These are phyloP conservation scores for Pteropus rufus DNA, from an alignment of 2,797 vertebrate genomes.

Conservation along the genomic window DNA sequence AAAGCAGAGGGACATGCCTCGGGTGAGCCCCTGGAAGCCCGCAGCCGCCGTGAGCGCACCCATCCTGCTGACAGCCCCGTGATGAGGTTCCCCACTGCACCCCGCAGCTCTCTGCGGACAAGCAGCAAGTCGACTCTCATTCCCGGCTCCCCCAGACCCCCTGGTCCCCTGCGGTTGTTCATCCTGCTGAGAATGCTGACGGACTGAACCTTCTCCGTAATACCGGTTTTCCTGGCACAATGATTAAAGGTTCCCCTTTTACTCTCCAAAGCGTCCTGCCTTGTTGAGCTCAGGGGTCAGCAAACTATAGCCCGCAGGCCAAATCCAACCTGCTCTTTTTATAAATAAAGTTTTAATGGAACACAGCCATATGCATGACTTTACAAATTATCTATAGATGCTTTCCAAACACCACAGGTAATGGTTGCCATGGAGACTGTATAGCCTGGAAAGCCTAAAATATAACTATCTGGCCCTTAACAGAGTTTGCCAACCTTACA, in stretches of 20 bases:
- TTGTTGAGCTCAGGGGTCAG: background rate
- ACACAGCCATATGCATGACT: background rate
- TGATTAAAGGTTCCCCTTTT: background rate
- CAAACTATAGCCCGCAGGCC: background rate
- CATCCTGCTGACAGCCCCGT: accelerated
- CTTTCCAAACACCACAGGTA: background rate
- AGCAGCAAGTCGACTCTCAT: background rate
- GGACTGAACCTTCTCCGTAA: accelerated
- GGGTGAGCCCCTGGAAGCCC: background rate
- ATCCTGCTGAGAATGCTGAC: background rate
- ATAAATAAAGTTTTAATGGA: background rate
- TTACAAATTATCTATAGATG: background rate
- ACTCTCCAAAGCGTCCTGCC: background rate
- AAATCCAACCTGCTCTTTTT: background rate
- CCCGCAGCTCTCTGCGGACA: background rate
- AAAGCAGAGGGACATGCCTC: constrained; percentile 57
- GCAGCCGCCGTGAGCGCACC: accelerated
- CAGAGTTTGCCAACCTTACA: background rate
- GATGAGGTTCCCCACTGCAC: background rate
- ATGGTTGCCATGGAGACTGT: accelerated
- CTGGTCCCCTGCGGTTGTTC: background rate
- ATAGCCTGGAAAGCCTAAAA: background rate
- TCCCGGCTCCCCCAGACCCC: background rate
- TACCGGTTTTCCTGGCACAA: background rate
- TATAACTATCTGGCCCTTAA: background rate